A percentile compares a stretch with the other conserved stretches of the same genome.
Evolutionary conservation across 2,888 invertebrate species (phyloP).

Genomic region (Malthinus flaveolus): DNA sequence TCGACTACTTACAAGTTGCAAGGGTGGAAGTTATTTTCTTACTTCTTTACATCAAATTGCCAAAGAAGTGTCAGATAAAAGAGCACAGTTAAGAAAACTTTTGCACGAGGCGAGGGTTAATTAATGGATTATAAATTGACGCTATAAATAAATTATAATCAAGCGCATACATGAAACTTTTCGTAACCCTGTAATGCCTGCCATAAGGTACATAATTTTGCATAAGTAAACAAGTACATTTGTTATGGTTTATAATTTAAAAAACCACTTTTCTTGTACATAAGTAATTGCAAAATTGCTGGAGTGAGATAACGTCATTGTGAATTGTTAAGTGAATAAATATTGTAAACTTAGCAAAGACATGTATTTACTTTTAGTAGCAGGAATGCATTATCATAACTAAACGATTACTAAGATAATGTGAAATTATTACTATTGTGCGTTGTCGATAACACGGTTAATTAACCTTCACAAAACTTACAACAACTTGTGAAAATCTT

Average conservation of each 20-base stretch:
- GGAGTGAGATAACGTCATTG: not conserved
- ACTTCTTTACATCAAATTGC: no score
- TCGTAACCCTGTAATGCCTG: no score
- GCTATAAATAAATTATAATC: no score
- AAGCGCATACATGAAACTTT: no score
- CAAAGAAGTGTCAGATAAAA: no score
- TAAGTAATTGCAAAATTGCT: constrained; percentile 2
- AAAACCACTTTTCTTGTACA: constrained; percentile 2
- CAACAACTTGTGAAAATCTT: no score
- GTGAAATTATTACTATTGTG: constrained; percentile 13
- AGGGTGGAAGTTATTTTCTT: no score
- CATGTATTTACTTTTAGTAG: constrained; percentile 17
- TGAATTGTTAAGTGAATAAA: not conserved
- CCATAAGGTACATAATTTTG: not conserved
- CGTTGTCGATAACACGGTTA: not conserved
- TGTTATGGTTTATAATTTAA: constrained; percentile 6
- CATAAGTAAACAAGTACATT: not conserved
- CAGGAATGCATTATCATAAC: constrained; percentile 14
- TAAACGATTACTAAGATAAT: constrained; percentile 14
- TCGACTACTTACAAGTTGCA: no score
- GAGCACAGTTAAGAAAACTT: no score
- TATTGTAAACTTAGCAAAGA: constrained; percentile 5
- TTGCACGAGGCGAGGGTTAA: no score
- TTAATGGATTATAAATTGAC: no score
- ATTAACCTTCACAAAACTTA: no score